Percentiles rank a stretch among this genome's conserved stretches.
Evolutionary conservation across 2,888 invertebrate genomes (phyloP).

Genomic region (Zonitis immaculata): DNA sequence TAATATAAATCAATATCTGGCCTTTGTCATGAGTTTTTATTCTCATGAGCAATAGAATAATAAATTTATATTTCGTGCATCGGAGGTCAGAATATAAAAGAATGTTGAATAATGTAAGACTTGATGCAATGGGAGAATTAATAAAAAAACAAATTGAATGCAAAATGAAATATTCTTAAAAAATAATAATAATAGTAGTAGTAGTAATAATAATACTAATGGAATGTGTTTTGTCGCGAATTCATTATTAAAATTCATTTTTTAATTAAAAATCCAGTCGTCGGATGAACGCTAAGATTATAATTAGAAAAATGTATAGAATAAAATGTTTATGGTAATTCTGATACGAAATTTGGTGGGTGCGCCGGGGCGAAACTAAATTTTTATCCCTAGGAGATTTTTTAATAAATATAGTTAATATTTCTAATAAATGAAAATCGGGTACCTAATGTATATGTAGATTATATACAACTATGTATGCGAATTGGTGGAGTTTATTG

Average conservation of each 20-base stretch:
- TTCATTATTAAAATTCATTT: constrained; percentile 8
- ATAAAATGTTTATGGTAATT: constrained; percentile 6
- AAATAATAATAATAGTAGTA: too few relatives aligned
- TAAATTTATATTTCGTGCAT: constrained; percentile 21
- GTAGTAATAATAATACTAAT: too few relatives aligned
- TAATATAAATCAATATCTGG: constrained; percentile 36
- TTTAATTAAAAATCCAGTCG: constrained; percentile 10
- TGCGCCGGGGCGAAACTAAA: constrained; percentile 6
- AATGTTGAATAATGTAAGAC: constrained; percentile 10
- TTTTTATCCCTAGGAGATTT: not conserved
- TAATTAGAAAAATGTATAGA: constrained; percentile 5
- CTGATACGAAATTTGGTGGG: constrained; percentile 4
- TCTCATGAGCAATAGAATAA: constrained; percentile 26
- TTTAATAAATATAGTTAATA: too few relatives aligned
- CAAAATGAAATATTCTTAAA: too few relatives aligned
- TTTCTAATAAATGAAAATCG: too few relatives aligned
- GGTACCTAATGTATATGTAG: too few relatives aligned
- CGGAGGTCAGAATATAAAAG: not conserved
- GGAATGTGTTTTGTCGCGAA: not conserved
- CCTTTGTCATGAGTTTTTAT: constrained; percentile 26
- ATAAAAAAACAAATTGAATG: not conserved
- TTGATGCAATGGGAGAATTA: not conserved
- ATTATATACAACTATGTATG: too few relatives aligned
- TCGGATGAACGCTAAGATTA: constrained; percentile 7
- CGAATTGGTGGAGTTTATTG: constrained; percentile 38